These are phyloP conservation scores for Conus betulinus DNA, from an alignment of 1,140 invertebrate species.

Conservation along the genomic window DNA sequence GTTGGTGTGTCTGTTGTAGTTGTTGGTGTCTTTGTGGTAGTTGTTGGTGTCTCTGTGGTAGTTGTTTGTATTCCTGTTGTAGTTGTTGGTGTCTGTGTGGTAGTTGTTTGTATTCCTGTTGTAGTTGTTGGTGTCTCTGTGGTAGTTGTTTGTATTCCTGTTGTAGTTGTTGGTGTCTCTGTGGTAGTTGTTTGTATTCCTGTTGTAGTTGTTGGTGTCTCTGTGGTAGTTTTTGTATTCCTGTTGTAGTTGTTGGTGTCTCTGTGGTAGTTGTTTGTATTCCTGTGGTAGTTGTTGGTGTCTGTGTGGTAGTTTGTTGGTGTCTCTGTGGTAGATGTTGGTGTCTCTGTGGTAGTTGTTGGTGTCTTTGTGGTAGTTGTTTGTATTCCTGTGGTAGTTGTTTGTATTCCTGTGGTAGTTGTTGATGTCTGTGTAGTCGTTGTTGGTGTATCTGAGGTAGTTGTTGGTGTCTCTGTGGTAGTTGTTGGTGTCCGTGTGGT, in stretches of 20 bases:
- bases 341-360: constrained; percentile 2
- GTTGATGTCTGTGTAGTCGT: constrained; percentile 21
- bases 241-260: constrained; percentile 25
- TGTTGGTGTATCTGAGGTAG: not conserved
- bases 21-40: too few relatives aligned
- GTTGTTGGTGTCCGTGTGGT: not conserved
- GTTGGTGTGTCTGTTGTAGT: too few relatives aligned
- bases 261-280: not conserved
- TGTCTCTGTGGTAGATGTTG: not conserved
- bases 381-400: not conserved
- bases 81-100: not conserved
- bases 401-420: not conserved
- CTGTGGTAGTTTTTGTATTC: constrained; percentile 1
- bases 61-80: too few relatives aligned
- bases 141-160: not conserved
- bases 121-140: not conserved
- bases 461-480: constrained; percentile 9
- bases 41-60: too few relatives aligned
- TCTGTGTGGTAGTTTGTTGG: not conserved
- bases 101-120: not conserved
- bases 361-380: not conserved
- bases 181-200: not conserved
- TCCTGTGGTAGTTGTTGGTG: not conserved
- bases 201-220: not conserved
- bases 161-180: constrained; percentile 13